These are phyloP conservation scores for Chrysogorgia sp. DNA, from an alignment of 92 coral and sea anemone genomes.

Conservation along the genomic window DNA sequence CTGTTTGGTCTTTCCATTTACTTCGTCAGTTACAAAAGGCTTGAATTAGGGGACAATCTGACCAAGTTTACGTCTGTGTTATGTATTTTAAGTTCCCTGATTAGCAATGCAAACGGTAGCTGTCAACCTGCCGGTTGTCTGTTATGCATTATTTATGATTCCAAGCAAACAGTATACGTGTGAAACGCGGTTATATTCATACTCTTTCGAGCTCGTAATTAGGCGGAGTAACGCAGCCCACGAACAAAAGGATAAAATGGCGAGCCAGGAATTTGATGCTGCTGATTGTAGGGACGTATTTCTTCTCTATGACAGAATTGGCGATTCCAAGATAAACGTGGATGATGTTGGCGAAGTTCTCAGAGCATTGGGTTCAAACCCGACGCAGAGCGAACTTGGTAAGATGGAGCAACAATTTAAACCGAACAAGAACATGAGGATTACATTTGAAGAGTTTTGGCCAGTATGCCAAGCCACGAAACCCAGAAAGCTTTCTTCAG, in stretches of 20 bases:
- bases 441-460: constrained; percentile 83
- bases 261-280: constrained; percentile 22
- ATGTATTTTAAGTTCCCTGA: too few species aligned
- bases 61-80: too few species aligned
- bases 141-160: too few species aligned
- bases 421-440: constrained; percentile 71
- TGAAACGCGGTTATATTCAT: too few species aligned
- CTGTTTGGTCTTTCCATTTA: too few species aligned
- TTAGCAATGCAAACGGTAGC: too few species aligned
- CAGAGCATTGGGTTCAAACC: constrained; percentile 95
- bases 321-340: constrained; percentile 80
- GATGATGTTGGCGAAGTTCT: constrained; percentile 92
- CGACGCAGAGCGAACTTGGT: constrained; percentile 81
- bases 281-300: constrained; percentile 78
- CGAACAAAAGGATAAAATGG: not conserved
- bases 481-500: constrained; percentile 61
- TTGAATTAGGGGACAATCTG: too few species aligned
- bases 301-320: constrained; percentile 85
- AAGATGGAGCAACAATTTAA: constrained; percentile 65
- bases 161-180: too few species aligned
- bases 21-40: too few species aligned
- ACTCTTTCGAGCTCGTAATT: not conserved
- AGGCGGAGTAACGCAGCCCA: not conserved
- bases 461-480: constrained; percentile 84
- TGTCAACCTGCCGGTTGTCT: too few species aligned